Percentiles rank a stretch among this genome's conserved stretches.
phyloP scores from a whole-genome alignment of 2,888 invertebrate species.

The Erannis defoliaria region DNA sequence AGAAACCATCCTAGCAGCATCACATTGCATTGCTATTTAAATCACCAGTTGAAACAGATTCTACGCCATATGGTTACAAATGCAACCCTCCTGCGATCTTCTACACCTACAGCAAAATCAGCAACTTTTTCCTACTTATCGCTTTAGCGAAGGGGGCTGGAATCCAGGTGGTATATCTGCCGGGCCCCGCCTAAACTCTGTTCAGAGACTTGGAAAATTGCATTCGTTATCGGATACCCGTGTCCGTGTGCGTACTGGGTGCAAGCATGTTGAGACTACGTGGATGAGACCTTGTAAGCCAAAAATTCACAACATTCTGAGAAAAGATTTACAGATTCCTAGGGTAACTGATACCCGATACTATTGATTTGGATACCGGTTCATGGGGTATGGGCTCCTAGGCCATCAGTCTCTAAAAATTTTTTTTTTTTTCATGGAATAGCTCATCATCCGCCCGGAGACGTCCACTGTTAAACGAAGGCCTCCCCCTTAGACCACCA shows the following conservation, averaged over 20 bases:
- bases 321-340: too few relatives aligned
- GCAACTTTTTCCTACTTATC: slow-evolving; percentile 32
- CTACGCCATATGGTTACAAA: background rate
- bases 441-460: too few relatives aligned
- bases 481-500: too few relatives aligned
- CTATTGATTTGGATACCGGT: too few relatives aligned
- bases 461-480: too few relatives aligned
- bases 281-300: slow-evolving; percentile 52
- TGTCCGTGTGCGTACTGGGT: slow-evolving; percentile 65
- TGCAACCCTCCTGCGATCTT: slow-evolving; percentile 4
- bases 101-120: slow-evolving; percentile 1
- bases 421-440: too few relatives aligned
- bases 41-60: background rate
- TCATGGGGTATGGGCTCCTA: too few relatives aligned
- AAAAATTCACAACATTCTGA: too few relatives aligned
- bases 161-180: slow-evolving; percentile 61
- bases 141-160: slow-evolving; percentile 35
- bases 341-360: too few relatives aligned
- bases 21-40: too few relatives aligned
- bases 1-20: background rate
- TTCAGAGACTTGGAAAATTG: slow-evolving; percentile 83
- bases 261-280: slow-evolving; percentile 48
- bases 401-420: too few relatives aligned
- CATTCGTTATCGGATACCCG: slow-evolving; percentile 85
- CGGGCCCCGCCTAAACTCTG: slow-evolving; percentile 79